These are phyloP conservation scores for Atta colombica DNA, from an alignment of 1,140 invertebrate species.

Conservation along the genomic window DNA sequence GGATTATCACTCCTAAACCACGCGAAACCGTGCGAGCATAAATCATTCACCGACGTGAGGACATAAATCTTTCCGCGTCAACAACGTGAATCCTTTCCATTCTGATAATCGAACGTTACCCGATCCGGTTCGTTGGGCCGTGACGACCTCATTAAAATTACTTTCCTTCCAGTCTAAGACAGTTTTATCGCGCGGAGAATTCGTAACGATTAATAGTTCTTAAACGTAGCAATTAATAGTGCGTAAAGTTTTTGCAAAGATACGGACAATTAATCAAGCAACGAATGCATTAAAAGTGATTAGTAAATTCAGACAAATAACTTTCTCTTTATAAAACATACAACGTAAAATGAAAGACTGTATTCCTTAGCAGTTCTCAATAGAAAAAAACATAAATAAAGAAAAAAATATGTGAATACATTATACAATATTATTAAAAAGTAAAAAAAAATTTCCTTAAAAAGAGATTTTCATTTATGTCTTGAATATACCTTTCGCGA, in stretches of 20 bases:
- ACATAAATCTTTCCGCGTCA: conserved; percentile 45
- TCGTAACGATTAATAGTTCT: conserved; percentile 44
- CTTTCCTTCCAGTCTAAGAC: conserved; percentile 43
- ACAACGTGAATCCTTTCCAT: conserved; percentile 60
- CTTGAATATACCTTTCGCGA: background rate
- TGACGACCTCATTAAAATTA: conserved; percentile 62
- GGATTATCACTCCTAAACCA: conserved; percentile 52
- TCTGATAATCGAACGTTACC: conserved; percentile 32
- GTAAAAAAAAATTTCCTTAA: background rate
- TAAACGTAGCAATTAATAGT: conserved; percentile 25
- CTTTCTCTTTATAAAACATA: background rate
- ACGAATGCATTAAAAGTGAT: conserved; percentile 20
- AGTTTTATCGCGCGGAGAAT: conserved; percentile 43
- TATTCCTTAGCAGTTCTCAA: no score
- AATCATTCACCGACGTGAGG: conserved; percentile 57
- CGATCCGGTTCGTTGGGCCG: conserved; percentile 26
- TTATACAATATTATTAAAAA: conserved; percentile 1
- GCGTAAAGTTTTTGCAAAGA: background rate
- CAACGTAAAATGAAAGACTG: no score
- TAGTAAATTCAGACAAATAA: conserved; percentile 17
- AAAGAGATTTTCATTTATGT: background rate
- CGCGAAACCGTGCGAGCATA: conserved; percentile 47
- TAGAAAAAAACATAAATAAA: background rate
- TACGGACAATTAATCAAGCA: background rate
- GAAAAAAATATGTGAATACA: background rate